phyloP scores from a whole-genome alignment of 2,113 vertebrate genomes.

The Catharus bicknelli region DNA sequence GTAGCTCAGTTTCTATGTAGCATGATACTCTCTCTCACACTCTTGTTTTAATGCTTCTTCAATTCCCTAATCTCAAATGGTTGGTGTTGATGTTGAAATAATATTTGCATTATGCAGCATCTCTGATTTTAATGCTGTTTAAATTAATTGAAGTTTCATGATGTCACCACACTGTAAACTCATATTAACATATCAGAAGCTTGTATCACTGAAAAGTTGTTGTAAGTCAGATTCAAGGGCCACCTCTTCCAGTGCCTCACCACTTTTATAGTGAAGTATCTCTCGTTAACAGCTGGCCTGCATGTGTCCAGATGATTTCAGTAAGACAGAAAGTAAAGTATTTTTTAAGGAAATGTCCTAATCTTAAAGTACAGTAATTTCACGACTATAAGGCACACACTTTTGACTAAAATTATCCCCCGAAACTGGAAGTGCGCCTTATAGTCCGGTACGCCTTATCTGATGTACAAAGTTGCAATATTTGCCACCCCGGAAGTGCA shows the following conservation, averaged over 20 bases:
- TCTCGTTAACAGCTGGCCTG: not conserved
- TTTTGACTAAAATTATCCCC: no score
- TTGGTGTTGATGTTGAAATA: not conserved
- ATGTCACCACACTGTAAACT: not conserved
- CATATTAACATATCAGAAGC: not conserved
- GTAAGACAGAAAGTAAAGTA: not conserved
- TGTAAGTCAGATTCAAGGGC: not conserved
- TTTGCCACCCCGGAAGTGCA: no score
- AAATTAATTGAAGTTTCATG: not conserved
- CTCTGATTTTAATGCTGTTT: not conserved
- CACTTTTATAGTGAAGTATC: not conserved
- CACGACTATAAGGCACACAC: no score
- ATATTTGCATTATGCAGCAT: slow-evolving; percentile 16
- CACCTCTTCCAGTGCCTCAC: not conserved
- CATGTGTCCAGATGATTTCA: not conserved
- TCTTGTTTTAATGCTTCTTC: not conserved
- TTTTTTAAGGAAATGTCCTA: not conserved
- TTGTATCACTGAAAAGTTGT: not conserved
- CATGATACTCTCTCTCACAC: rapidly evolving
- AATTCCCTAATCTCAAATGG: not conserved
- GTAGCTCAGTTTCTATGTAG: not conserved
- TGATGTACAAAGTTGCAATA: no score
- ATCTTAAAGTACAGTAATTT: not conserved
- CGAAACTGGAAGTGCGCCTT: no score
- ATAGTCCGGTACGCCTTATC: no score